Base-by-base conservation (phyloP, 2,797 vertebrate species). In the Botia kubotai region DNA sequence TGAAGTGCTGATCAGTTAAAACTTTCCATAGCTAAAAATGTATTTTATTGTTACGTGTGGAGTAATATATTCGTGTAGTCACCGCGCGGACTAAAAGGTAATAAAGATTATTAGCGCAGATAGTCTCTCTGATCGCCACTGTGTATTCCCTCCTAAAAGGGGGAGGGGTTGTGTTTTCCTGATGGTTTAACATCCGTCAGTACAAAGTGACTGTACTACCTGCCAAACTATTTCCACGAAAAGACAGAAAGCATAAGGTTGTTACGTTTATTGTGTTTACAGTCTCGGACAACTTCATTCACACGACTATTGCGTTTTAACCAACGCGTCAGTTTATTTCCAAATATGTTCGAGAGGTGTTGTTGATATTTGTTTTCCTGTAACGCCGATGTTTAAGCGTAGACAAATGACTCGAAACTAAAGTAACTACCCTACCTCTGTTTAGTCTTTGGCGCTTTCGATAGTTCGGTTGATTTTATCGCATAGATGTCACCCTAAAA, bases 401-500 rank as follows among this genome's bases (percentile, higher is more conserved):
- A 12, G 21, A 12, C 36, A 12, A 29, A 16, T 12, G 33, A 17
- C 19, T 57, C 23, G 17, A 70, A 48, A 70, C 48, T 5, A 75
- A 72, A 52, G 46, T 2, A 43, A 63, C 57, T 11, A 57, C 17
- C 39, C n/a, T 16, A 68, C 36, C 67, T 53, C 29, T 75, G 26
- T 39, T 63, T 65, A 74, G 75, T 80, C 69, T 74, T 72, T 78
- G 72, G 68, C 75, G 83, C 81, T 72, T 81, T 87, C 81, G 46
- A 29, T 62, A 76, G 68, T 83, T 82, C 39, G 79, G 58, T 72
- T 83, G 79, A 65, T 83, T 87, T 85, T 85, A 85, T 85, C 83
- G 82, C 82, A 78, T 83, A 87, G 82, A 87, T 87, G 86, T 87
- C 86, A 87, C 86, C 83, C 84, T 87, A 87, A 87, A 87, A 87